Percentiles rank a stretch among this genome's conserved stretches.
These are phyloP conservation scores for Thaleichthys pacificus DNA, from an alignment of 2,797 vertebrate genomes.

Conservation along the genomic window DNA sequence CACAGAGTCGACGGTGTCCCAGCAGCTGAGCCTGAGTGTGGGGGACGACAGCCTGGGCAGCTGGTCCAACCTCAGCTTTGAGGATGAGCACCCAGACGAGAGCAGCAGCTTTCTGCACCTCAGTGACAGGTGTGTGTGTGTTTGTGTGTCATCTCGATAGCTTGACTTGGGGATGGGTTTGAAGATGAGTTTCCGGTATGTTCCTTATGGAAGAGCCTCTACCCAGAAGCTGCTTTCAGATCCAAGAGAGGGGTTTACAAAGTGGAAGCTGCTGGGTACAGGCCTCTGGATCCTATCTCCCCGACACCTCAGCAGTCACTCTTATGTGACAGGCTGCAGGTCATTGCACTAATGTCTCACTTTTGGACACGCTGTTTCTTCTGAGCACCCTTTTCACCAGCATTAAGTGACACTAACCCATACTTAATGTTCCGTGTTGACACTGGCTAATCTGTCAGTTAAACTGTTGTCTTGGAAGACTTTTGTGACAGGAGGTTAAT, in stretches of 20 bases:
- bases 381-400: constrained; percentile 3
- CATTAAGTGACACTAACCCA: not conserved
- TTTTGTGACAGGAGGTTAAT: too few species aligned
- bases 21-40: constrained; percentile 88
- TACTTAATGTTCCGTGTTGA: not conserved
- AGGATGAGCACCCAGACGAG: constrained; percentile 95
- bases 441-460: not conserved
- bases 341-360: constrained; percentile 3
- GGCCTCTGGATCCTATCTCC: not conserved
- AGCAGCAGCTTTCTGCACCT: constrained; percentile 98
- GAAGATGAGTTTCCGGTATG: not conserved
- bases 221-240: not conserved
- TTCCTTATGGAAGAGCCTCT: not conserved
- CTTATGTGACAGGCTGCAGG: not conserved
- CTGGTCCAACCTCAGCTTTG: constrained; percentile 98
- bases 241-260: too few species aligned
- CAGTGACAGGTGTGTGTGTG: constrained; percentile 88
- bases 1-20: constrained; percentile 85
- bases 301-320: not conserved
- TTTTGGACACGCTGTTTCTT: constrained; percentile 4
- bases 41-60: constrained; percentile 97
- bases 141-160: not conserved
- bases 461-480: not conserved
- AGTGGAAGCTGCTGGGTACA: not conserved
- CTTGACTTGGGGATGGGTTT: too few species aligned